Conservation (phyloP, 2,888 invertebrate species). For the Agrochola litura region DNA sequence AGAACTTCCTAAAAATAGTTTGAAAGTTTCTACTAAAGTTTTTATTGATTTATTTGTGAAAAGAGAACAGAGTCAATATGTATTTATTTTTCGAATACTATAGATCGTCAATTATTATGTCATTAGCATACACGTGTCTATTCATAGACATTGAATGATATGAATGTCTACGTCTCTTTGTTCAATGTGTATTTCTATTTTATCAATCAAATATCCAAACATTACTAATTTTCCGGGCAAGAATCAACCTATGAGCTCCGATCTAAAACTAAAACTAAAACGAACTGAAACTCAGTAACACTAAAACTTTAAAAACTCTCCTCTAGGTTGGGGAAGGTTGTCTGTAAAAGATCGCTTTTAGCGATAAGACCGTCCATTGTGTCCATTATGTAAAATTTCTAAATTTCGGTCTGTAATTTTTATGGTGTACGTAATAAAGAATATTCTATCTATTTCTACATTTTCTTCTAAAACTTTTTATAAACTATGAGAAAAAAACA, state of each 20-base stretch:
- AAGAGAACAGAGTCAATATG: conserved; percentile 1
- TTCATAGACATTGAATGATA: conserved; percentile 27
- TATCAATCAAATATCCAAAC: conserved; percentile 10
- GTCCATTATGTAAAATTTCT: too few relatives aligned
- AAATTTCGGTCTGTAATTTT: too few relatives aligned
- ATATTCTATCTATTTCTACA: neutral
- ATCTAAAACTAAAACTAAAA: neutral
- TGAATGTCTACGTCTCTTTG: conserved; percentile 20
- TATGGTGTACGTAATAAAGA: too few relatives aligned
- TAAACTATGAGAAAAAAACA: too few relatives aligned
- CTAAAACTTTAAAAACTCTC: neutral
- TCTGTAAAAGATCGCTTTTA: too few relatives aligned
- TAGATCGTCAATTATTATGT: conserved; percentile 39
- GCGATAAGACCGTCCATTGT: too few relatives aligned
- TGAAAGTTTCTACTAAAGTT: neutral
- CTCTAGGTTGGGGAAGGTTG: neutral
- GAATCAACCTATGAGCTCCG: neutral
- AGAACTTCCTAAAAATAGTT: neutral
- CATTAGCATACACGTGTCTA: conserved; percentile 35
- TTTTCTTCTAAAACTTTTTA: neutral
- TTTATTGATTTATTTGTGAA: conserved; percentile 39
- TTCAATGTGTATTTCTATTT: conserved; percentile 13
- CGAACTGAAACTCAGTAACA: neutral
- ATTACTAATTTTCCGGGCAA: neutral
- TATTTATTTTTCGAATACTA: conserved; percentile 38